phyloP scores from a whole-genome alignment of 2,113 vertebrate genomes.

The Gopherus flavomarginatus region DNA sequence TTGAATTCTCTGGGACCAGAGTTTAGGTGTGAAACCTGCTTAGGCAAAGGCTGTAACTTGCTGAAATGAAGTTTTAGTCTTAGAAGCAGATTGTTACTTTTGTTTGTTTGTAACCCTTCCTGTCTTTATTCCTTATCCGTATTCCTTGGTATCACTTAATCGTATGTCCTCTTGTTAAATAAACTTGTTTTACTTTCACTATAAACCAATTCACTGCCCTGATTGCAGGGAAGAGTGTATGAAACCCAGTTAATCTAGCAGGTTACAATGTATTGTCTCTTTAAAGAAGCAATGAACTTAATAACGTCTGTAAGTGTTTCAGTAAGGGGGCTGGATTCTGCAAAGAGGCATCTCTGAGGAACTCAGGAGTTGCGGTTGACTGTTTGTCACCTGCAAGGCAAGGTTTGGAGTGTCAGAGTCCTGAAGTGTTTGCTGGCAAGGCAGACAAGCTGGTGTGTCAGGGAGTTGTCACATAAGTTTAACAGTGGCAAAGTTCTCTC shows the following conservation, averaged over 20 bases:
- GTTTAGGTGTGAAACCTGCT: not conserved
- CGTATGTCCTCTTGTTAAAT: not conserved
- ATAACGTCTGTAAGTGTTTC: not conserved
- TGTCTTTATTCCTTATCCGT: not conserved
- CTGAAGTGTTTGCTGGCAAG: not conserved
- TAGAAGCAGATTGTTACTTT: not conserved
- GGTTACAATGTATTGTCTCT: not conserved
- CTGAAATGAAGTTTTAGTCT: not conserved
- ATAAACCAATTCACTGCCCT: not conserved
- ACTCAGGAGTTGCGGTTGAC: not conserved
- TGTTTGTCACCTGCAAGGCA: not conserved
- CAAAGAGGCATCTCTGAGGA: not conserved
- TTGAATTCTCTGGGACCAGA: not conserved
- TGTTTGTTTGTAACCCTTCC: not conserved
- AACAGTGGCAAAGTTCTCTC: not conserved
- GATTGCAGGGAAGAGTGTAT: not conserved
- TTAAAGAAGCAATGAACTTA: not conserved
- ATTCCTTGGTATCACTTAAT: not conserved
- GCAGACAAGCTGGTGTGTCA: not conserved
- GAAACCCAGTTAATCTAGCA: not conserved
- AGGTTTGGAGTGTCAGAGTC: not conserved
- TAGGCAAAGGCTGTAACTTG: not conserved
- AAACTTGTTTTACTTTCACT: not conserved
- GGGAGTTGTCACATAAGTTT: not conserved
- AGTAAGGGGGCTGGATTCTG: not conserved